These are phyloP conservation scores for Enteromius viviparus DNA, from an alignment of 2,797 vertebrate genomes.

Conservation along the genomic window DNA sequence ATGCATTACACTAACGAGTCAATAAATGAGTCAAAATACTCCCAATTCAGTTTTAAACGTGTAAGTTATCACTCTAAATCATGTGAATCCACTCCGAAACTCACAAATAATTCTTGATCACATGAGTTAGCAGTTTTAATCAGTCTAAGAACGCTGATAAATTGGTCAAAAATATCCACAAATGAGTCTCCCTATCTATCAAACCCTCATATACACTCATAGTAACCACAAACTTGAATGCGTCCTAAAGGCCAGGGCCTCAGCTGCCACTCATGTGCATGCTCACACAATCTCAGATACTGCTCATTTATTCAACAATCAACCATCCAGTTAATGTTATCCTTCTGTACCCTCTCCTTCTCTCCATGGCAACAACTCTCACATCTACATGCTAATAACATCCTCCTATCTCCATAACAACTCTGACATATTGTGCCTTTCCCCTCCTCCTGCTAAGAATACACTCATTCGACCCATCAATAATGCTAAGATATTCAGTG, in stretches of 20 bases:
- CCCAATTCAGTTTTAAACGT: not conserved
- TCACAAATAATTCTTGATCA: not conserved
- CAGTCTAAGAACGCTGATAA: not conserved
- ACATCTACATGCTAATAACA: constrained; percentile 50
- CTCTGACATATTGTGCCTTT: constrained; percentile 53
- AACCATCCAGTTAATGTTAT: constrained; percentile 39
- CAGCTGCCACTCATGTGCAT: constrained; percentile 65
- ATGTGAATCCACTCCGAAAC: not conserved
- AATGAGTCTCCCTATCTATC: not conserved
- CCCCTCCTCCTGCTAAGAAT: constrained; percentile 55
- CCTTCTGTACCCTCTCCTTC: constrained; percentile 32
- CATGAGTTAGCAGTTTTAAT: not conserved
- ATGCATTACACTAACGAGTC: not conserved
- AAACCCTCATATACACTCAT: not conserved
- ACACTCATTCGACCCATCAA: constrained; percentile 48
- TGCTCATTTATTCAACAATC: constrained; percentile 55
- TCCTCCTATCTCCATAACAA: constrained; percentile 44
- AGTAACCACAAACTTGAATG: not conserved
- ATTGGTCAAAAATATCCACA: not conserved
- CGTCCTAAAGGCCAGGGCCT: constrained; percentile 47
- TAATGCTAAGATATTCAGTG: constrained; percentile 49
- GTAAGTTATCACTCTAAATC: not conserved
- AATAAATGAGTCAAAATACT: not conserved
- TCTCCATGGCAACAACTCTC: constrained; percentile 50
- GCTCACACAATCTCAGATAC: constrained; percentile 60